Base-by-base conservation (phyloP, 2,113 vertebrate genomes). In the Emberiza fucata region DNA sequence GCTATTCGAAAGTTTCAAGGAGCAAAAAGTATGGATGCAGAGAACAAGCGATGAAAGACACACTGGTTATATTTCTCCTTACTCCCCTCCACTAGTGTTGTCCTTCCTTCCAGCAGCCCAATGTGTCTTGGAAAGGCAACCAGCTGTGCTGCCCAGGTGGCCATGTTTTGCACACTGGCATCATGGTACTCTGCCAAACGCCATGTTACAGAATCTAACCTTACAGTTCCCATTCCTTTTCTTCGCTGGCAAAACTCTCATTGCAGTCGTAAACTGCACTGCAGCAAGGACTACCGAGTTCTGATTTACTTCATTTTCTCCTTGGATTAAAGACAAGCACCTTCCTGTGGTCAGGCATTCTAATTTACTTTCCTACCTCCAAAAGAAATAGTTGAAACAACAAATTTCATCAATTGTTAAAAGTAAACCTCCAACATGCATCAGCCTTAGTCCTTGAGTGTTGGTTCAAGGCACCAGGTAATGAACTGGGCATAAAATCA, bases 61-160 rank as follows among this genome's bases (percentile, higher is more conserved):
- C 3, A 28, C 16, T 24, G 11, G 35, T 45, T 35, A 10, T 61
- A 15, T 61, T 79, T 81, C 76, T 82, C 51, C 17, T n/a, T 71
- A n/a, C 20, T 33, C 1, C 2, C 28, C 33, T 68, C 31, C 27
- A 25, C 8, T 47, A 50, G 8, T 23, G 35, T 5, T 60, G 20
- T 15, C 50, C 37, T 17, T n/a, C 28, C 44, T 86, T 66, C 64
- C 53, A 88, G 40, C n/a, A 68, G 39, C 4, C 7, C 28, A 12
- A 0, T 16, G 21, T 1, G 0, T 21, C 25, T 37, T 14, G 12
- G 42, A 44, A 45, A 35, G 33, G 9, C 24, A 85, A 29, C 9
- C 5, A 69, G 51, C 14, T 1, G 2, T 16, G 27, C 28, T 63
- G 42, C 21, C 24, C 1, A 2, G 15, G n/a, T 33, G 16, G 25